These are phyloP conservation scores for Liparis tanakae DNA, from an alignment of 2,797 vertebrate species.

Conservation along the genomic window DNA sequence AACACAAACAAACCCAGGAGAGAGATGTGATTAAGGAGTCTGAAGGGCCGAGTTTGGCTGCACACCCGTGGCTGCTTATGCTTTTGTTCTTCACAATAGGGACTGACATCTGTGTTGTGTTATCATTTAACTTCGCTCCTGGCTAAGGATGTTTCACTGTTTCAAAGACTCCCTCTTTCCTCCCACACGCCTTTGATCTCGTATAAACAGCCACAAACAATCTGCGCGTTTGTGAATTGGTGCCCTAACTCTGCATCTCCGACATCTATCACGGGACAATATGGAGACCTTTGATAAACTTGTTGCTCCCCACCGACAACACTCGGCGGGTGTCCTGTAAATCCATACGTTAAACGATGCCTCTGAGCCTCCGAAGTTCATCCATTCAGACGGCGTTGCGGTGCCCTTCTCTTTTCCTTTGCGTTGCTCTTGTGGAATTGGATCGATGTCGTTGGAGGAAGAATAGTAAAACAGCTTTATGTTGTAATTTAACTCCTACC, in stretches of 20 bases:
- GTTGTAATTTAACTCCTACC: conserved; percentile 54
- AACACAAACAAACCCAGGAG: conserved; percentile 76
- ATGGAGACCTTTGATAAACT: conserved; percentile 24
- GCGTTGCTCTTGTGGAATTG: conserved; percentile 24
- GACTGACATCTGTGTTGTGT: conserved; percentile 78
- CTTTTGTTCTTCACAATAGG: conserved; percentile 67
- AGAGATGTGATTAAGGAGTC: conserved; percentile 78
- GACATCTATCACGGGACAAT: conserved; percentile 26
- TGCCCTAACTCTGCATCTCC: not conserved
- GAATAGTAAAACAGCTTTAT: conserved; percentile 58
- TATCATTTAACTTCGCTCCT: conserved; percentile 76
- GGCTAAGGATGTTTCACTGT: conserved; percentile 63
- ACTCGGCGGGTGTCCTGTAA: conserved; percentile 33
- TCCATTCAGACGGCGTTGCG: conserved; percentile 16
- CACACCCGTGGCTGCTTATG: conserved; percentile 58
- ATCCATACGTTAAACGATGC: conserved; percentile 38
- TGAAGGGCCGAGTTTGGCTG: conserved; percentile 67
- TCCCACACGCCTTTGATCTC: conserved; percentile 27
- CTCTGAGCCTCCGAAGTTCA: conserved; percentile 24
- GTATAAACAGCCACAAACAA: conserved; percentile 8
- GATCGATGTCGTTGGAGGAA: conserved; percentile 50
- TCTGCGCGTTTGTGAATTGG: conserved; percentile 14
- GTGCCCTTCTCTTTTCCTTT: conserved; percentile 10
- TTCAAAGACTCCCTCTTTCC: conserved; percentile 46
- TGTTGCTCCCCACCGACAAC: conserved; percentile 29